Conservation (phyloP, 1,140 invertebrate species). For the Pristionchus pacificus region DNA sequence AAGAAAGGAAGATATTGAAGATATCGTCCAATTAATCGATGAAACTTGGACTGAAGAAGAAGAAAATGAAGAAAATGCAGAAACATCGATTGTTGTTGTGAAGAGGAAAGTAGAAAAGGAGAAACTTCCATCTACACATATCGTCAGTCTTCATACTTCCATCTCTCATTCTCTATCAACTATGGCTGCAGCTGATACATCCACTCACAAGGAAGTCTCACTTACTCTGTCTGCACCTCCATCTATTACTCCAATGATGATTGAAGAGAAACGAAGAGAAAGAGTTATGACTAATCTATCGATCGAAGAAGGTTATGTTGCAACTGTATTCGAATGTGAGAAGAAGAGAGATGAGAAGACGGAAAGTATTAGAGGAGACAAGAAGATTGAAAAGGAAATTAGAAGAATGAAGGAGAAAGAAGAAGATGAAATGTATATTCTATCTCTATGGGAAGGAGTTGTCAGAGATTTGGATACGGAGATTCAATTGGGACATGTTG, state of each 20-base stretch:
- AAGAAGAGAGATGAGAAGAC: too few relatives aligned
- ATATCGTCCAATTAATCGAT: constrained; percentile 26
- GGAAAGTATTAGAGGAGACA: neutral
- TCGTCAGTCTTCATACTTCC: constrained; percentile 20
- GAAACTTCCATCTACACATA: constrained; percentile 20
- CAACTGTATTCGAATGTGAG: constrained; percentile 7
- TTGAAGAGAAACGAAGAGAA: constrained; percentile 10
- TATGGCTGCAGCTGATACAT: constrained; percentile 19
- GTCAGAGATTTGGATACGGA: constrained; percentile 25
- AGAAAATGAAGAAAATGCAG: constrained; percentile 8
- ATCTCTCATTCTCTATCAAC: constrained; percentile 19
- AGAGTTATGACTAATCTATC: constrained; percentile 5
- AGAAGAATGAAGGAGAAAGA: constrained; percentile 20
- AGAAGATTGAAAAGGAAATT: neutral
- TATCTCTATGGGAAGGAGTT: constrained; percentile 28
- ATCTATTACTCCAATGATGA: constrained; percentile 1
- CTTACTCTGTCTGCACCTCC: constrained; percentile 13
- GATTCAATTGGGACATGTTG: constrained; percentile 6
- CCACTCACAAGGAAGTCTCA: constrained; percentile 12
- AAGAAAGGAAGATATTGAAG: constrained; percentile 21
- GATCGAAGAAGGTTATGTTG: constrained; percentile 4
- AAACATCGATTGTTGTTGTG: constrained; percentile 17
- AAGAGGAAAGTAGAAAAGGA: constrained; percentile 18
- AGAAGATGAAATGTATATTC: constrained; percentile 23
- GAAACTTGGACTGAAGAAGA: constrained; percentile 24